These are phyloP conservation scores for Dryobota labecula DNA, from an alignment of 2,888 invertebrate genomes.

Conservation along the genomic window DNA sequence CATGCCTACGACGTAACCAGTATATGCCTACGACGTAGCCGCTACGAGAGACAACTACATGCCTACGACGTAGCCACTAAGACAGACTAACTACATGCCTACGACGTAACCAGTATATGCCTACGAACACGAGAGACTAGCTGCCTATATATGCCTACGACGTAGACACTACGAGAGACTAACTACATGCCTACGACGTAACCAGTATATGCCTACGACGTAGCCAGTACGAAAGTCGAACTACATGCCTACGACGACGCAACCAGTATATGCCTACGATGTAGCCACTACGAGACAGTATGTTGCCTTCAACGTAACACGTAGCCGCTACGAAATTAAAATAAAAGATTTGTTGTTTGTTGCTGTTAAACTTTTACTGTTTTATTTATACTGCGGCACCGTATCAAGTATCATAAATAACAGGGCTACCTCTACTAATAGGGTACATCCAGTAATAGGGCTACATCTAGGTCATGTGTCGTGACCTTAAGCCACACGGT, in stretches of 20 bases:
- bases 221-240: not conserved
- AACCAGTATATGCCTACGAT: not conserved
- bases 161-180: not conserved
- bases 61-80: not conserved
- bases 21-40: not conserved
- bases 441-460: not conserved
- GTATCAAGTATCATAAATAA: slow-evolving; percentile 18
- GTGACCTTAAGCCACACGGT: not conserved
- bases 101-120: not conserved
- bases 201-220: not conserved
- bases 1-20: not conserved
- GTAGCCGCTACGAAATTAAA: slow-evolving; percentile 7
- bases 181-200: slow-evolving; percentile 7
- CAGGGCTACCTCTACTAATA: not conserved
- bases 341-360: not conserved
- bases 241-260: not conserved
- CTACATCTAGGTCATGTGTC: slow-evolving; percentile 6
- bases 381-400: not conserved
- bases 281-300: not conserved
- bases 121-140: not conserved
- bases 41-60: not conserved
- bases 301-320: not conserved
- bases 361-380: not conserved
- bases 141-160: not conserved
- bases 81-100: no score